Evolutionary conservation across 1,140 invertebrate species (phyloP).

Genomic region (Habropoda laboriosa): DNA sequence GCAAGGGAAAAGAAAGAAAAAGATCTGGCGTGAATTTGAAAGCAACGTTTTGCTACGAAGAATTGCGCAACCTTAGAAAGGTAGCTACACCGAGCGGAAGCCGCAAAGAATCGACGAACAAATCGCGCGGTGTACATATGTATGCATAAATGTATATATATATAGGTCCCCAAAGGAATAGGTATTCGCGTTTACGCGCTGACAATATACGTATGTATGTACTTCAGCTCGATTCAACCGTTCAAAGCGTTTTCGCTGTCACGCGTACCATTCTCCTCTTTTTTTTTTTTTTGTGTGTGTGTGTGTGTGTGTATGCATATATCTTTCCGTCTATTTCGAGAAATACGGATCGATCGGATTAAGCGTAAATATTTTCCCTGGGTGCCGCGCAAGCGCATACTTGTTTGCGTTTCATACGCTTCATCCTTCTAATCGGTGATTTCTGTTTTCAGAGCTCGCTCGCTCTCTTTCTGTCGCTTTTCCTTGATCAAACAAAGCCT

Average conservation of each 20-base stretch:
- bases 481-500: conserved; percentile 45
- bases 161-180: background rate
- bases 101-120: background rate
- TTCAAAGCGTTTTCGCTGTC: background rate
- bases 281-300: too few species aligned
- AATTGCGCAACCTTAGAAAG: background rate
- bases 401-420: conserved; percentile 53
- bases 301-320: too few species aligned
- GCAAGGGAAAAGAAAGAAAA: too few species aligned
- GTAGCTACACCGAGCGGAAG: background rate
- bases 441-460: background rate
- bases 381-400: conserved; percentile 2
- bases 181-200: background rate
- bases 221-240: background rate
- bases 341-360: conserved; percentile 11
- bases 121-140: background rate
- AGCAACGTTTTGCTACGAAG: background rate
- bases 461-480: background rate
- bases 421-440: conserved; percentile 52
- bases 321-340: background rate
- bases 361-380: background rate
- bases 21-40: too few species aligned
- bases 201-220: too few species aligned
- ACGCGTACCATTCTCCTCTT: background rate
- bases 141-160: too few species aligned